phyloP scores from a whole-genome alignment of 2,113 vertebrate genomes.

The Grantiella picta region DNA sequence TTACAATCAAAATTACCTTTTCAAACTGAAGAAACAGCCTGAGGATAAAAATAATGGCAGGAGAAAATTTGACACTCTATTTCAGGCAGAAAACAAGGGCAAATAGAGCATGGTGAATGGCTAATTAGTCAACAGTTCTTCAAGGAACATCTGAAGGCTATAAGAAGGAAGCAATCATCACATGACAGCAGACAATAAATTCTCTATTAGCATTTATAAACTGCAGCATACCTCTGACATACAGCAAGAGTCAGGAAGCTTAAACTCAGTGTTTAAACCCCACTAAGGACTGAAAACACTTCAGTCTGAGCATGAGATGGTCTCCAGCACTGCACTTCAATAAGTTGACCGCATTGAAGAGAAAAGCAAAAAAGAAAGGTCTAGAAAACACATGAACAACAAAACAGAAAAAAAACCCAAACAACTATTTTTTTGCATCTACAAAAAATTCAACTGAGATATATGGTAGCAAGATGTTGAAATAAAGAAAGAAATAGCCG shows the following conservation, averaged over 20 bases:
- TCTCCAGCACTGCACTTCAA: neutral
- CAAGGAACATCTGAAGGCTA: neutral
- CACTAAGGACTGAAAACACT: neutral
- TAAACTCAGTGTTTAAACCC: neutral
- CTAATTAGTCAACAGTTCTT: neutral
- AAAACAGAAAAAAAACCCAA: accelerated
- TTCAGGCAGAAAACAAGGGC: neutral
- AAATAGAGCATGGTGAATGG: neutral
- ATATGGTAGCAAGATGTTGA: neutral
- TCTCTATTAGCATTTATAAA: neutral
- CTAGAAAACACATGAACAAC: neutral
- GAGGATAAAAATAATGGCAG: accelerated
- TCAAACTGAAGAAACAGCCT: neutral
- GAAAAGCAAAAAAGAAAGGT: neutral
- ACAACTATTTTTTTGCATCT: neutral
- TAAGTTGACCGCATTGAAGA: neutral
- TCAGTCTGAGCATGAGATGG: neutral
- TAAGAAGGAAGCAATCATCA: neutral
- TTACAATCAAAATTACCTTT: neutral
- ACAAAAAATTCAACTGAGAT: neutral
- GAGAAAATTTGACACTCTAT: neutral
- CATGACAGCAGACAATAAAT: neutral
- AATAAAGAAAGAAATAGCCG: neutral
- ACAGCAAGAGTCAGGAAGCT: neutral
- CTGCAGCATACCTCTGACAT: neutral